Conservation (phyloP, 2,888 invertebrate species). For the Troilus luridus region DNA sequence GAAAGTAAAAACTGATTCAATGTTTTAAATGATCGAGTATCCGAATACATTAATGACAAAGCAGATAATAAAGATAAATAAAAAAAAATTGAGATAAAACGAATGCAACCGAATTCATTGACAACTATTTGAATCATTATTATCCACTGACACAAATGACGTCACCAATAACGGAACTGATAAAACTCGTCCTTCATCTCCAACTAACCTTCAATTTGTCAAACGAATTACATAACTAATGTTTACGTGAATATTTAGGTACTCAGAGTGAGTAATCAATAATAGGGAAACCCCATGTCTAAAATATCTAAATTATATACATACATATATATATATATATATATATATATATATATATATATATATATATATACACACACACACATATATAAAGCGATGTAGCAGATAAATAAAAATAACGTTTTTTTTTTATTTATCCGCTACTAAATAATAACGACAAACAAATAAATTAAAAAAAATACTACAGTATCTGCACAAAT, state of each 20-base stretch:
- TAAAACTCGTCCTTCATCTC: neutral
- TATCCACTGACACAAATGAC: neutral
- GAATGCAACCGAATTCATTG: neutral
- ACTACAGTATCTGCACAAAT: neutral
- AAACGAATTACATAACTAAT: neutral
- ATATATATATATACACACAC: too few relatives aligned
- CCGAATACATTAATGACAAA: neutral
- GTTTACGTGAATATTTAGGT: neutral
- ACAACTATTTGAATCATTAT: neutral
- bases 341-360: too few relatives aligned
- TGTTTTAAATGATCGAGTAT: too few relatives aligned
- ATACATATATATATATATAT: too few relatives aligned
- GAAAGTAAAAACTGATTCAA: too few relatives aligned
- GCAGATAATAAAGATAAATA: neutral
- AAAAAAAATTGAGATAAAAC: neutral
- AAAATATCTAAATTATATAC: neutral
- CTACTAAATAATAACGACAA: neutral
- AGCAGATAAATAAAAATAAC: neutral
- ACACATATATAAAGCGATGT: too few relatives aligned
- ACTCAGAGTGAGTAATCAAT: neutral
- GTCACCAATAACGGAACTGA: slow-evolving; percentile 20
- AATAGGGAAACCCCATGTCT: neutral
- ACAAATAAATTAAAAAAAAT: neutral
- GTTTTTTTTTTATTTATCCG: neutral
- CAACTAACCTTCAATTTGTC: neutral